A percentile compares a stretch with the other conserved stretches of the same genome.
Conservation (phyloP, 2,113 vertebrate genomes). For the Melanotaenia duboulayi region DNA sequence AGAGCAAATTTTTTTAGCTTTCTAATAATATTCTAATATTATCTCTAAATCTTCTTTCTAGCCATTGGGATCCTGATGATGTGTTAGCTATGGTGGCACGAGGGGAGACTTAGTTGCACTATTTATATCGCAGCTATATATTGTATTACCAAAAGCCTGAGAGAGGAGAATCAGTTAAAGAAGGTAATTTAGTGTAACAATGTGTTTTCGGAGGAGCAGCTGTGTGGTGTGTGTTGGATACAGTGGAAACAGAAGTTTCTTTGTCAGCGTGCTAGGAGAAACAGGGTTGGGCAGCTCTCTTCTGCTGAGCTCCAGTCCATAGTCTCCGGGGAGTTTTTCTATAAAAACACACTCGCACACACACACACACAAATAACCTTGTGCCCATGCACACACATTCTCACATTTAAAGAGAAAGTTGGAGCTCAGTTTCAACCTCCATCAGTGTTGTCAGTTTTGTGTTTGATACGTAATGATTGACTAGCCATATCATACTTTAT, state of each 20-base stretch:
- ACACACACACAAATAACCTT: constrained; percentile 41
- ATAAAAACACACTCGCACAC: constrained; percentile 34
- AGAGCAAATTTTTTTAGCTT: constrained; percentile 51
- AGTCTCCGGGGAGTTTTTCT: constrained; percentile 63
- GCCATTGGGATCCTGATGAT: constrained; percentile 28
- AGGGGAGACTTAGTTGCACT: constrained; percentile 27
- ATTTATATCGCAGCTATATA: constrained; percentile 36
- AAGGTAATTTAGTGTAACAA: constrained; percentile 43
- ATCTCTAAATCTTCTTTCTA: constrained; percentile 66
- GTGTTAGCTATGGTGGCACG: constrained; percentile 41
- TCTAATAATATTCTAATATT: constrained; percentile 64
- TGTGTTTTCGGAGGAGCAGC: constrained; percentile 48
- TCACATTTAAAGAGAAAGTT: constrained; percentile 36
- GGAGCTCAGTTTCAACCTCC: constrained; percentile 1
- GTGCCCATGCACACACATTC: constrained; percentile 21
- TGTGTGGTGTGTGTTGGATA: constrained; percentile 70
- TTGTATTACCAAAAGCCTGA: constrained; percentile 26
- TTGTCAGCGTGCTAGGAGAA: constrained; percentile 68
- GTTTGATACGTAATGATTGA: constrained; percentile 4
- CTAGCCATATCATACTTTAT: constrained; percentile 3
- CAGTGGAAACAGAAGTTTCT: constrained; percentile 79
- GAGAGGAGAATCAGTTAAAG: constrained; percentile 42
- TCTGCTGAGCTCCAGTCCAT: constrained; percentile 45
- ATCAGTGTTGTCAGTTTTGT: neutral
- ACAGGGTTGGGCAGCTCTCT: constrained; percentile 17